phyloP scores from a whole-genome alignment of 2,113 vertebrate genomes.

The Delphinus delphis region DNA sequence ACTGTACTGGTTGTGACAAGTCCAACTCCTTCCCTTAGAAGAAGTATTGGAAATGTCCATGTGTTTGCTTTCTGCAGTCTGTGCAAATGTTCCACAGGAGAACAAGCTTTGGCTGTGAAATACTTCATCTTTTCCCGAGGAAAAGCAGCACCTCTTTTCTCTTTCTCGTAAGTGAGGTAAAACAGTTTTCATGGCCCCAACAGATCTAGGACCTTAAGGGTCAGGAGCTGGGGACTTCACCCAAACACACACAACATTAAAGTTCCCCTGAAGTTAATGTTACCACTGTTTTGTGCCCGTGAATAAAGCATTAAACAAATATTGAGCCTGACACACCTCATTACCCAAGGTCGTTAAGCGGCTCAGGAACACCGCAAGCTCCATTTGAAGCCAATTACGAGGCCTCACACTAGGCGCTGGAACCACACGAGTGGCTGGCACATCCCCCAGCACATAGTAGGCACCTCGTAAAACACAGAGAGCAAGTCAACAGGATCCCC shows the following conservation, averaged over 20 bases:
- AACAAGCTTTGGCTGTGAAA: conserved; percentile 17
- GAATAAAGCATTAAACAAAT: conserved; percentile 36
- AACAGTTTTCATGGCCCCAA: conserved; percentile 43
- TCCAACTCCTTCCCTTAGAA: neutral
- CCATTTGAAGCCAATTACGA: conserved; percentile 24
- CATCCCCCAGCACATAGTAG: neutral
- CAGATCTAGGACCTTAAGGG: conserved; percentile 58
- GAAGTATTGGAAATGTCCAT: neutral
- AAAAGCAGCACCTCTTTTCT: conserved; percentile 44
- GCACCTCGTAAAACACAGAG: conserved; percentile 13
- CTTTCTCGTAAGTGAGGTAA: conserved; percentile 27
- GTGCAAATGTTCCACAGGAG: neutral
- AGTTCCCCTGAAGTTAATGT: neutral
- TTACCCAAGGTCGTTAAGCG: neutral
- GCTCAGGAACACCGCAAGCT: neutral
- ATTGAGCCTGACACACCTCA: neutral
- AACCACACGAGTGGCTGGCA: neutral
- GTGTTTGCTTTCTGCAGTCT: neutral
- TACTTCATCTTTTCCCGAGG: neutral
- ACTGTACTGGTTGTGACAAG: neutral
- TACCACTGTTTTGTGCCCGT: neutral
- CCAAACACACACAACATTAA: conserved; percentile 52
- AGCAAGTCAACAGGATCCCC: neutral
- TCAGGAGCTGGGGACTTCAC: conserved; percentile 38
- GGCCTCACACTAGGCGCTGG: neutral